Base-by-base conservation (phyloP, 2,113 vertebrate species). In the Oncorhynchus clarkii region DNA sequence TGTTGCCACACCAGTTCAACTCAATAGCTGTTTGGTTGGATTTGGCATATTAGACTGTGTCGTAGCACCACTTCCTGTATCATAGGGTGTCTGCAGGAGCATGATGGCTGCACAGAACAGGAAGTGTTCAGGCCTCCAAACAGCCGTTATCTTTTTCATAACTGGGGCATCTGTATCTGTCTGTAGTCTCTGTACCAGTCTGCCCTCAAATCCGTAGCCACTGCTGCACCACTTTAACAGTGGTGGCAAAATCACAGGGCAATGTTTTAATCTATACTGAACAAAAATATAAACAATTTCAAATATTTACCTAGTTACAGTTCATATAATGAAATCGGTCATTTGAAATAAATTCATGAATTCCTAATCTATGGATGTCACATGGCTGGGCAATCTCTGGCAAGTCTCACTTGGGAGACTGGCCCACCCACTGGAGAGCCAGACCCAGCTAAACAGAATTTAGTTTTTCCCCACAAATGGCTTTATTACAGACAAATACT, bases 121-220 rank as follows among this genome's bases (percentile, higher is more conserved):
- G 88, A 92, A 88, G 88, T 82, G 82, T 82, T 78, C 57, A 29
- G 67, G 54, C 60, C 22, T 54, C 24, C 59, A 67, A 78, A 72
- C 62, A 22, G 45, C 64, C n/a, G 51, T 57, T 70, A 71, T 80
- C 65, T 78, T 60, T 22, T 54, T 12, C n/a, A 29, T 62, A 51
- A 78, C 59, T 76, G 73, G 77, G 34, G 9, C 60, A 51, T 72
- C n/a, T 51, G 18, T 71, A 29, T 54, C 54, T 49, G 59, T 18
- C 51, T 54, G 49, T 18, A 2, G 14, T 54, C 51, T 54, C 49
- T 72, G 70, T 66, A 22, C 22, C 68, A 39, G 27, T 39, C 31
- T 68, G 67, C 7, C 65, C 67, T 18, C 29, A 12, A 13, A 66
- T 27, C 9, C 4, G 9, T 45, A 45, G 9, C 26, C 26, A 5